Conservation (phyloP, 1,140 invertebrate genomes). For the Halyomorpha halys region DNA sequence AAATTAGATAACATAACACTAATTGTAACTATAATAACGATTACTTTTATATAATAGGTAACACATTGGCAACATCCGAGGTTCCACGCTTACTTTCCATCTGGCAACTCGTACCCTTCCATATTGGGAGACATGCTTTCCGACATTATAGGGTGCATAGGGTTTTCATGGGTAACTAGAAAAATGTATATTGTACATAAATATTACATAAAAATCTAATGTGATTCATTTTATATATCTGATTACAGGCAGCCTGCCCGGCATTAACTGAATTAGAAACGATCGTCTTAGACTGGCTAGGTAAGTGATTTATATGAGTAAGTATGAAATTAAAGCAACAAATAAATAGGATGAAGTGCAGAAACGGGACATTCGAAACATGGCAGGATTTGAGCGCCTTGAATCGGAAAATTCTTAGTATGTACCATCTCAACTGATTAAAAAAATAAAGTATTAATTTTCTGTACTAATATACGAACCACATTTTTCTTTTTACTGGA, state of each 20-base stretch:
- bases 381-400: too few species aligned
- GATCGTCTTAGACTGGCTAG: conserved; percentile 94
- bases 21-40: not conserved
- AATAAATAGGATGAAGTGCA: too few species aligned
- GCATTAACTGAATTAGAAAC: conserved; percentile 96
- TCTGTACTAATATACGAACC: too few species aligned
- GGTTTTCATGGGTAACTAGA: conserved; percentile 89
- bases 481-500: too few species aligned
- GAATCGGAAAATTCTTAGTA: too few species aligned
- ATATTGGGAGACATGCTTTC: conserved; percentile 97
- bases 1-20: too few species aligned
- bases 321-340: too few species aligned
- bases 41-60: conserved; percentile 42
- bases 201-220: too few species aligned
- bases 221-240: not conserved
- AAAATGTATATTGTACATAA: too few species aligned
- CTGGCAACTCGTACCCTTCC: conserved; percentile 94
- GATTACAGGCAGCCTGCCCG: conserved; percentile 80
- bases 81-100: conserved; percentile 98
- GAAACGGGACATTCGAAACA: too few species aligned
- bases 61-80: conserved; percentile 99
- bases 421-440: too few species aligned
- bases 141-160: conserved; percentile 90
- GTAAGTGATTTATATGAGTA: conserved; percentile 42
- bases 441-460: too few species aligned